These are phyloP conservation scores for Onchidella celtica DNA, from an alignment of 2,888 invertebrate species.

Conservation along the genomic window DNA sequence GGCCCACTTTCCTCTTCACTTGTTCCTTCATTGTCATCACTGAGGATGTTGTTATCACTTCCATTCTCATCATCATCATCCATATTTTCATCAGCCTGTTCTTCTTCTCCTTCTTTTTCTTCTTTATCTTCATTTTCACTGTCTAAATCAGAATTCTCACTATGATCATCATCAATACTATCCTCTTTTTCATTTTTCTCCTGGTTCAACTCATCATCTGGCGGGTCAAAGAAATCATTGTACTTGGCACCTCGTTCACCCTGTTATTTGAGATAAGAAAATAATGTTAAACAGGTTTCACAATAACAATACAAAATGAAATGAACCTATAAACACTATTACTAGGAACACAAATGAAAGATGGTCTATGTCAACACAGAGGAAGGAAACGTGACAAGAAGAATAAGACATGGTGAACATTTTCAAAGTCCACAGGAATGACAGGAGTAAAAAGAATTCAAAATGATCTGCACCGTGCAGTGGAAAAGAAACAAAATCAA, in stretches of 20 bases:
- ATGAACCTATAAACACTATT: background rate
- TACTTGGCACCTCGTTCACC: conserved; percentile 58
- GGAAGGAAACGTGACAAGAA: too few species aligned
- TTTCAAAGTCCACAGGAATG: too few species aligned
- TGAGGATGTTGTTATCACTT: conserved; percentile 35
- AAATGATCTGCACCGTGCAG: too few species aligned
- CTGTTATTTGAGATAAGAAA: conserved; percentile 21
- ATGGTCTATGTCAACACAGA: too few species aligned
- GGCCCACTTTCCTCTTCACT: background rate
- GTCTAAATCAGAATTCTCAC: background rate
- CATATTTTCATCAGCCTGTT: background rate
- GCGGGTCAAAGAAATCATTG: conserved; percentile 76
- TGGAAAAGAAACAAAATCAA: too few species aligned
- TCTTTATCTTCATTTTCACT: conserved; percentile 49
- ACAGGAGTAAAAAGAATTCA: too few species aligned
- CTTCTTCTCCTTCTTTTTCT: conserved; percentile 54
- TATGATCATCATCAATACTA: background rate
- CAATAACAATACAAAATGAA: background rate
- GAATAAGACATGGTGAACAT: too few species aligned
- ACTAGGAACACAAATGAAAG: too few species aligned
- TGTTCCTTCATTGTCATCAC: conserved; percentile 42
- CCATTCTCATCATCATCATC: background rate
- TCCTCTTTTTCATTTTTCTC: background rate
- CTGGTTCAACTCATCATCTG: conserved; percentile 55
- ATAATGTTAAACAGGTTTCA: background rate